Evolutionary conservation across 2,113 vertebrate genomes (phyloP), one percentile per base, ranked within the genome.

Genomic region (Sitta europaea): DNA sequence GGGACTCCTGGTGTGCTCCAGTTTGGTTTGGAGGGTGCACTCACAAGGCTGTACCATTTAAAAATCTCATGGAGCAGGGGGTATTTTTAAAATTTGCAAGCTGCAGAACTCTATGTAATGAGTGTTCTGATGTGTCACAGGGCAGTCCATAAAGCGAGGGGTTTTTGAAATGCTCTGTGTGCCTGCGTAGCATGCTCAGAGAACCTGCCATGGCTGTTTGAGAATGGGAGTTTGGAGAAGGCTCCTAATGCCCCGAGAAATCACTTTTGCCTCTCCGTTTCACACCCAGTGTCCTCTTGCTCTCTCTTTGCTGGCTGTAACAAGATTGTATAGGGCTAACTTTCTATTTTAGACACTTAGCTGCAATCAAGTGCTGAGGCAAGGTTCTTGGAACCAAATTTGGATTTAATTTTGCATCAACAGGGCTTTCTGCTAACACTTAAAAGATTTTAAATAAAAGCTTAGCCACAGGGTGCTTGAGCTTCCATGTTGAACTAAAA

Each of bases 201-300:
- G n/a, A 45, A 3, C 33, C 33, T 28, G 31, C 5, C 8, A 20
- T 0, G 0, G 47, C 54, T 7, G 1, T 54, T 33, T 62, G 13
- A n/a, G 25, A 42, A 55, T 20, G 10, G 17, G 9, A 11, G 12
- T 67, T 91, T 2, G 0, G 51, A 84, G 42, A 48, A 57, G 33
- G 35, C 27, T 58, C 18, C n/a, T 35, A 8, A 10, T 18, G 25
- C 50, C 50, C 59, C 0, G 1, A 48, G 45, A 53, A 63, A 27
- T 53, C 21, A 11, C 27, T 47, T 67, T 36, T 53, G 74, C 47
- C 42, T 61, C 61, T 62, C 24, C 74, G 17, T 59, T 33, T 77
- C 25, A 14, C 33, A 5, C 18, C 4, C 13, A 14, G 22, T 6
- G 67, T 53, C 36, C 12, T 79, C 38, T 47, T 85, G 59, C 28